These are phyloP conservation scores for Harpegnathos saltator DNA, from an alignment of 1,140 invertebrate genomes.

Conservation along the genomic window DNA sequence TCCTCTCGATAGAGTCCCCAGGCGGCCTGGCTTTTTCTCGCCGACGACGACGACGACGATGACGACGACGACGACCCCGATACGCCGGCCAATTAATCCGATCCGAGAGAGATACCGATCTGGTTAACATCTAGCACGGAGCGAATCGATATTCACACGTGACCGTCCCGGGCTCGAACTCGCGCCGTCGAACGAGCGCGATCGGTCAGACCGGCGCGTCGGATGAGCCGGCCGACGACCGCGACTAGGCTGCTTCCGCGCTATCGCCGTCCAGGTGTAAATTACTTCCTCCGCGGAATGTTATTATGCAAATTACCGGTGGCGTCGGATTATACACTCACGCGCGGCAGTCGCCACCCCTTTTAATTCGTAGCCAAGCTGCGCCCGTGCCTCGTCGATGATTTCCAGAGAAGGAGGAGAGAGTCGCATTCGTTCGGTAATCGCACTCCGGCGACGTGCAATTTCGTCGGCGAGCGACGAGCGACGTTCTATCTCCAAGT, in stretches of 20 bases:
- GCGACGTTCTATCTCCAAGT: too few species aligned
- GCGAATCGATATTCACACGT: conserved; percentile 38
- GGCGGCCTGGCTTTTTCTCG: conserved; percentile 5
- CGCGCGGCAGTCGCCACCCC: too few species aligned
- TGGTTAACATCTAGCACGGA: conserved; percentile 49
- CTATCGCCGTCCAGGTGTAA: background rate
- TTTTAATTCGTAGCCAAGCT: too few species aligned
- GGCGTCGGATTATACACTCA: too few species aligned
- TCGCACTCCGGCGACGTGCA: too few species aligned
- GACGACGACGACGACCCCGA: too few species aligned
- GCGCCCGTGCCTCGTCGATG: too few species aligned
- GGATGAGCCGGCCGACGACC: conserved; percentile 3
- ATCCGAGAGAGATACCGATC: conserved; percentile 45
- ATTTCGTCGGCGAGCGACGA: too few species aligned
- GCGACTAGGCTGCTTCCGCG: background rate
- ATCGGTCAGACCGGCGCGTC: background rate
- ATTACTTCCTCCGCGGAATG: background rate
- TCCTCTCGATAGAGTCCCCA: background rate
- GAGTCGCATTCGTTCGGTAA: too few species aligned
- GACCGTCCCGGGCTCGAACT: conserved; percentile 1
- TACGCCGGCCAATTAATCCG: conserved; percentile 46
- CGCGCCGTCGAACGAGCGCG: background rate
- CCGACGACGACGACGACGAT: too few species aligned
- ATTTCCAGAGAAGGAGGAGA: too few species aligned
- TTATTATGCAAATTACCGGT: conserved; percentile 21